phyloP scores from a whole-genome alignment of 2,113 vertebrate species.

The Uropsilus gracilis region DNA sequence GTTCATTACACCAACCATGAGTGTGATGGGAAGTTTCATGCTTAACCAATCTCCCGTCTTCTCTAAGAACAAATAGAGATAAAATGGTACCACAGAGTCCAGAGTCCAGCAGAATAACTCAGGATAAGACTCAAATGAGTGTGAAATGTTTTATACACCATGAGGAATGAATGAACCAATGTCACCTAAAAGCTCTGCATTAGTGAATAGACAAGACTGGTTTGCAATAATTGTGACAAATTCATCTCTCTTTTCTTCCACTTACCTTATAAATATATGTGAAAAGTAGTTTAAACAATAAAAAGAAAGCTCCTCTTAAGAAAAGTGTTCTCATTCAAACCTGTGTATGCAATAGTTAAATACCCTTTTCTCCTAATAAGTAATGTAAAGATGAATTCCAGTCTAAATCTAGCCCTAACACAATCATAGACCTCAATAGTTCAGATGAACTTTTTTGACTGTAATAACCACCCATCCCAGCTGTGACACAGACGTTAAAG shows the following conservation, averaged over 20 bases:
- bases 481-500: background rate
- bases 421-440: background rate
- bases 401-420: background rate
- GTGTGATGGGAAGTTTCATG: background rate
- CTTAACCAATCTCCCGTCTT: background rate
- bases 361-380: background rate
- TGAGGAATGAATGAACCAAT: background rate
- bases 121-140: background rate
- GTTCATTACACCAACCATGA: background rate
- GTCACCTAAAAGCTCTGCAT: background rate
- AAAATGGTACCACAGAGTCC: background rate
- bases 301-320: background rate
- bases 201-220: background rate
- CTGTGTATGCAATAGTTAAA: background rate
- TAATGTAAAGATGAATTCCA: background rate
- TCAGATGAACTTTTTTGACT: background rate
- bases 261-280: background rate
- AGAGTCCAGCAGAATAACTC: background rate
- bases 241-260: background rate
- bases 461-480: background rate
- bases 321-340: background rate
- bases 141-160: background rate
- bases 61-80: background rate
- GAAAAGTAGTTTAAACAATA: background rate
- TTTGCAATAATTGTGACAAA: background rate